A percentile compares a stretch with the other conserved stretches of the same genome.
Conservation (phyloP, 2,888 invertebrate species). For the Ennomos quercinarius region DNA sequence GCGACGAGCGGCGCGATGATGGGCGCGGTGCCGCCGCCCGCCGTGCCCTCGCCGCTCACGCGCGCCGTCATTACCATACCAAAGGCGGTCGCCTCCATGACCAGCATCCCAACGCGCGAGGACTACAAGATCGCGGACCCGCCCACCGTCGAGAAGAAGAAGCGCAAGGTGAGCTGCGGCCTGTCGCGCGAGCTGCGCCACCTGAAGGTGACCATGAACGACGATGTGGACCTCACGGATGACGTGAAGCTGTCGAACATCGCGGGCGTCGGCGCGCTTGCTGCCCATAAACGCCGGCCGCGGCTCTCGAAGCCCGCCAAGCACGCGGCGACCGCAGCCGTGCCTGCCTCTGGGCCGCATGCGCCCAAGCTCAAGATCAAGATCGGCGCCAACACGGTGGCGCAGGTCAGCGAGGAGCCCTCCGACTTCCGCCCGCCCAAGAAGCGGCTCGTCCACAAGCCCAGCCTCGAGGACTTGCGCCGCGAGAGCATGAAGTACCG, state of each 20-base stretch:
- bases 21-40: slow-evolving; percentile 83
- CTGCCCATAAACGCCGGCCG: slow-evolving; percentile 63
- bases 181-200: slow-evolving; percentile 87
- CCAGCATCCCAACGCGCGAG: slow-evolving; percentile 93
- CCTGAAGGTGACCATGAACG: slow-evolving; percentile 85
- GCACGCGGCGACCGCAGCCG: slow-evolving; percentile 51
- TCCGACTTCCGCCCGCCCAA: slow-evolving; percentile 91
- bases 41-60: slow-evolving; percentile 85
- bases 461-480: slow-evolving; percentile 92
- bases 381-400: slow-evolving; percentile 86
- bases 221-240: slow-evolving; percentile 79
- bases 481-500: slow-evolving; percentile 95
- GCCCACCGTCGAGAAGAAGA: slow-evolving; percentile 87
- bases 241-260: slow-evolving; percentile 64
- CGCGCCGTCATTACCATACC: slow-evolving; percentile 93
- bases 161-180: slow-evolving; percentile 83
- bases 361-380: slow-evolving; percentile 93
- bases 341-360: slow-evolving; percentile 77
- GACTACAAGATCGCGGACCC: slow-evolving; percentile 90
- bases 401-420: slow-evolving; percentile 79
- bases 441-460: slow-evolving; percentile 88
- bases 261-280: slow-evolving; percentile 48
- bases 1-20: slow-evolving; percentile 83
- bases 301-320: slow-evolving; percentile 62
- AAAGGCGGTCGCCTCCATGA: slow-evolving; percentile 95